Evolutionary conservation across 2,113 vertebrate species (phyloP), one percentile per base, ranked within the genome.

Genomic region (Procavia capensis): DNA sequence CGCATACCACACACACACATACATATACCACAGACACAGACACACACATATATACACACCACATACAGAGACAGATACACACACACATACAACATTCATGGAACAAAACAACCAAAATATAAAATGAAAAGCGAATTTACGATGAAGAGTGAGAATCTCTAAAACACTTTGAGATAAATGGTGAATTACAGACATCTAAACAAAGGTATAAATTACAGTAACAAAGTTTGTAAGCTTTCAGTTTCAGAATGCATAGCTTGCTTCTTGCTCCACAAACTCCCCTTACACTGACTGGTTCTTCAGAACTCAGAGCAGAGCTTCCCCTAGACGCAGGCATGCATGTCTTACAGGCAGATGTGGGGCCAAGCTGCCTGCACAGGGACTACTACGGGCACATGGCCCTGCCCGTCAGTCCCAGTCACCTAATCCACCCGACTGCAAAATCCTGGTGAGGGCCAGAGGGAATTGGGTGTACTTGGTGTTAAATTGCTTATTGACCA

Each of bases 401-500:
- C 91, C 91, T 92, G 91, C 95, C 85, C 1, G 0, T 92, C 91
- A 83, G 83, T 39, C 9, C 63, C 4, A 0, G 93, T 93, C 90
- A 91, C 64, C 89, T 89, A 80, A 97, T 91, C 91, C 79, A 47
- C 50, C 76, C 1, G 6, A 34, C 94, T 92, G 93, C 79, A 81
- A 87, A 82, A 43, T n/a, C 59, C 25, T 95, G 92, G 83, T 2
- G 1, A 9, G 79, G 68, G 66, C 75, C 34, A 0, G 81, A 54
- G 76, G 83, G 88, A 93, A 70, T 3, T 79, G 22, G 88, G 47
- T 74, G 80, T 93, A 93, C 72, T 80, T 70, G 94, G 97, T 96
- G 80, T 96, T 91, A 41, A 89, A 92, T 97, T 95, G 96, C 97
- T 78, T 93, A 9, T 27, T 95, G 91, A 93, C 94, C 72, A 66